Conservation (phyloP, 2,113 vertebrate genomes). For the Lamprotornis superbus region DNA sequence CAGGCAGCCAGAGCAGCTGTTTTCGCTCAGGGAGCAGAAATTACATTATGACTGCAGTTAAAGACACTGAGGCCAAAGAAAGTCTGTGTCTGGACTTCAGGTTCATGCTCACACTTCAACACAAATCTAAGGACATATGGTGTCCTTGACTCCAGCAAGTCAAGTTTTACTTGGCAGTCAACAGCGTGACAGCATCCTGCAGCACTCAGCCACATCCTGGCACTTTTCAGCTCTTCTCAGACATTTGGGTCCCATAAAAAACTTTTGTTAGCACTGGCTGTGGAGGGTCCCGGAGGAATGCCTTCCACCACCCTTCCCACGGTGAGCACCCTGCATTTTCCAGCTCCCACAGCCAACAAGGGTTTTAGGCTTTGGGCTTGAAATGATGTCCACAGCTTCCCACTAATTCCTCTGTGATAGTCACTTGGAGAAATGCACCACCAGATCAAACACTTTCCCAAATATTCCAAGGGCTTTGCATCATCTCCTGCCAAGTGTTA, state of each 20-base stretch:
- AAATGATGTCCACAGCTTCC: background rate
- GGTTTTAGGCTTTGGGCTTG: background rate
- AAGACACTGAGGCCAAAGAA: background rate
- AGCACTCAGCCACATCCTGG: background rate
- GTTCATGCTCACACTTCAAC: slow-evolving; percentile 1
- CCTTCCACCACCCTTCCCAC: background rate
- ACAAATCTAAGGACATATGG: background rate
- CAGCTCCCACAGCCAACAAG: background rate
- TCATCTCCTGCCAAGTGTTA: background rate
- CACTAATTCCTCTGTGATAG: background rate
- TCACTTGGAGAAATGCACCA: background rate
- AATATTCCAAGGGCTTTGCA: background rate
- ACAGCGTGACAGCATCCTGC: background rate
- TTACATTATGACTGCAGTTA: background rate
- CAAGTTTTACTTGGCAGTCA: background rate
- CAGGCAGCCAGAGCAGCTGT: background rate
- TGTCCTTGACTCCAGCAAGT: background rate
- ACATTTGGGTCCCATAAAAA: slow-evolving; percentile 3
- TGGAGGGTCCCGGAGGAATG: background rate
- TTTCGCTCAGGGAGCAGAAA: background rate
- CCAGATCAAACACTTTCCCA: background rate
- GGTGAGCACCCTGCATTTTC: background rate
- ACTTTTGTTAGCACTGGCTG: background rate
- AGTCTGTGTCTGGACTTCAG: background rate
- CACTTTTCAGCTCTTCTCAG: slow-evolving; percentile 1